Base-by-base conservation (phyloP, 1,140 invertebrate genomes). In the Drosophila varians region DNA sequence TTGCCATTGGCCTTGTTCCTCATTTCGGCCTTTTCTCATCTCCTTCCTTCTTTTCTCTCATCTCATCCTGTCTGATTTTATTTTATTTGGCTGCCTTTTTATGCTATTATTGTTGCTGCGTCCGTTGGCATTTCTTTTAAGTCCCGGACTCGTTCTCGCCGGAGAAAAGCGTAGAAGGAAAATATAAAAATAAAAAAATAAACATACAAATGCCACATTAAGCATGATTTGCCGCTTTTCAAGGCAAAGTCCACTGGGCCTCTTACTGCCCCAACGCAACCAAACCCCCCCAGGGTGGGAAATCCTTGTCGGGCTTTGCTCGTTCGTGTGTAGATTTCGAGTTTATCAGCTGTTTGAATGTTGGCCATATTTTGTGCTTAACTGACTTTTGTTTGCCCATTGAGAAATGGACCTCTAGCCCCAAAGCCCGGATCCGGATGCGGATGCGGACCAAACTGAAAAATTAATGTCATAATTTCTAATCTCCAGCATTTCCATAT, bases 381-480 rank as follows among this genome's bases (percentile, higher is more conserved):
- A 77, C 76, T 80, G 76, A 80, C 80, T 84, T 86, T 84, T 76
- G 49, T 57, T 51, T 74, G 69, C 34, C 48, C 64, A 45, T 5
- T 61, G 60, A 64, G 56, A 48, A 64, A 64, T 61, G 60, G 42
- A 8, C 56, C 60, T 48, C 18, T 26, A 26, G 6, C 36, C 42
- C 52, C 16, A 21, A 2, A 4, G 5, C 16, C n/a, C 14, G 3
- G 11, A 16, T 26, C 21, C 28, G 4, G 7, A 11, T 9, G 12
- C 14, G 6, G 11, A 23, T 45, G 14, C 25, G 4, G 23, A 12
- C 8, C 28, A 4, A 53, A 19, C 46, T 66, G 70, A 82, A 73
- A 87, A 77, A 87, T 87, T 74, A 87, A 82, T 82, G 82, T 82
- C 82, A 87, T 87, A 87, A 87, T 87, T 87, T 82, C 82, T 87